Percentiles rank a stretch among this genome's conserved stretches.
phyloP scores from a whole-genome alignment of 92 coral and sea anemone genomes.

The Muricea muricata region DNA sequence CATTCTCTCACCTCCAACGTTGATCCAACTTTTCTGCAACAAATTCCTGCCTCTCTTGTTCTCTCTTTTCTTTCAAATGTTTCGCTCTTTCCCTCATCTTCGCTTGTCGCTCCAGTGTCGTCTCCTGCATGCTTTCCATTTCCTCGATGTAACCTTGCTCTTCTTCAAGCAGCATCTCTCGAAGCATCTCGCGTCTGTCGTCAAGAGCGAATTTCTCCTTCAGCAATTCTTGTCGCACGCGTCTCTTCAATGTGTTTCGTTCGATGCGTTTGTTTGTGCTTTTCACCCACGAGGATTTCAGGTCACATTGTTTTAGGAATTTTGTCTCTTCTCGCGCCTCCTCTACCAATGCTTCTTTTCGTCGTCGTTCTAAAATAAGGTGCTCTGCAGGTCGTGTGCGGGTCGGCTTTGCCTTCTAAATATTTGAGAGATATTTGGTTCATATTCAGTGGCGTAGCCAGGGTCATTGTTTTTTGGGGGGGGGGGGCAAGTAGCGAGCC shows the following conservation, averaged over 20 bases:
- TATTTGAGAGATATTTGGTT: slow-evolving; percentile 9
- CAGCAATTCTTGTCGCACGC: slow-evolving; percentile 90
- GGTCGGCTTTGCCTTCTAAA: slow-evolving; percentile 93
- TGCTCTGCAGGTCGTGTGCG: slow-evolving; percentile 93
- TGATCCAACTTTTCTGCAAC: slow-evolving; percentile 93
- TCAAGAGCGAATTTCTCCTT: slow-evolving; percentile 80
- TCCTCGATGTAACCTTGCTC: slow-evolving; percentile 81
- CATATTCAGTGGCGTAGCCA: too few relatives aligned
- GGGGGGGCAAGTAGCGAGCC: too few relatives aligned
- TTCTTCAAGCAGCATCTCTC: slow-evolving; percentile 83
- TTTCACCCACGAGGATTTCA: slow-evolving; percentile 87
- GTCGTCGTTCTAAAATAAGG: slow-evolving; percentile 87
- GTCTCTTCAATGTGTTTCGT: slow-evolving; percentile 80
- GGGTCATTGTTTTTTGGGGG: too few relatives aligned
- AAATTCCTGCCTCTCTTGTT: slow-evolving; percentile 79
- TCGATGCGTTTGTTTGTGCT: slow-evolving; percentile 92
- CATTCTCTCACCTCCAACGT: slow-evolving; percentile 90
- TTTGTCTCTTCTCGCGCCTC: slow-evolving; percentile 88
- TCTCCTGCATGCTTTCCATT: slow-evolving; percentile 97
- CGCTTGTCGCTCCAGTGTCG: slow-evolving; percentile 95
- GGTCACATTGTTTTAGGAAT: slow-evolving; percentile 88
- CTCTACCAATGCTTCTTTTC: slow-evolving; percentile 91
- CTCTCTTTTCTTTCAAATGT: slow-evolving; percentile 90
- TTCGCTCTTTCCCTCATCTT: slow-evolving; percentile 99
- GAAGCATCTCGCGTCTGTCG: slow-evolving; percentile 88